phyloP scores from a whole-genome alignment of 2,888 invertebrate genomes.

The Nasonia oneida region DNA sequence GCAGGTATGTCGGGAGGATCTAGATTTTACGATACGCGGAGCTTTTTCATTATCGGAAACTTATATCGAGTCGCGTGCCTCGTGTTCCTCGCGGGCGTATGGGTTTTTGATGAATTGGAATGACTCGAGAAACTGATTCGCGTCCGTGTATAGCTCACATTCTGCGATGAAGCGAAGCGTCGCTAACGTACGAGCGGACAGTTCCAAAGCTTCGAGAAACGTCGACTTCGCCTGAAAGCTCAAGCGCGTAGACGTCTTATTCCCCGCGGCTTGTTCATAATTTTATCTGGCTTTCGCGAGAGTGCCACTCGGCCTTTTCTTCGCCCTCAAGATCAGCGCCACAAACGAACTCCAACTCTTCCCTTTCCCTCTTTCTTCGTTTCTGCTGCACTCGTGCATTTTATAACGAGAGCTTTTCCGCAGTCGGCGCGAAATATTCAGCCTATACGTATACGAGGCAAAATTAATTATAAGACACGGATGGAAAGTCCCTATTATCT shows the following conservation, averaged over 20 bases:
- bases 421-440: too few species aligned
- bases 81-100: neutral
- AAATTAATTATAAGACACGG: neutral
- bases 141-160: neutral
- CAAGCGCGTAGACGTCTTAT: neutral
- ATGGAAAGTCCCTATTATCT: neutral
- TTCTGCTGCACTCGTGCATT: too few species aligned
- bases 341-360: neutral
- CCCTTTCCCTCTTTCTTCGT: neutral
- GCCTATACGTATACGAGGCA: too few species aligned
- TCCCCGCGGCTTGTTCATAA: conserved; percentile 41
- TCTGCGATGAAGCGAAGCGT: too few species aligned
- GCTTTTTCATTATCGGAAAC: conserved; percentile 14
- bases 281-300: conserved; percentile 38
- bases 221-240: neutral
- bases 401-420: neutral
- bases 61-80: neutral
- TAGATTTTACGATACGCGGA: neutral
- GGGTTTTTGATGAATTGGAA: neutral
- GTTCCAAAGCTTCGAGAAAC: neutral
- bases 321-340: neutral
- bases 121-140: neutral
- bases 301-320: conserved; percentile 19
- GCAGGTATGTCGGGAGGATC: neutral
- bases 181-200: too few species aligned